phyloP scores from a whole-genome alignment of 1,140 invertebrate species.

The Drosophila mojavensis region DNA sequence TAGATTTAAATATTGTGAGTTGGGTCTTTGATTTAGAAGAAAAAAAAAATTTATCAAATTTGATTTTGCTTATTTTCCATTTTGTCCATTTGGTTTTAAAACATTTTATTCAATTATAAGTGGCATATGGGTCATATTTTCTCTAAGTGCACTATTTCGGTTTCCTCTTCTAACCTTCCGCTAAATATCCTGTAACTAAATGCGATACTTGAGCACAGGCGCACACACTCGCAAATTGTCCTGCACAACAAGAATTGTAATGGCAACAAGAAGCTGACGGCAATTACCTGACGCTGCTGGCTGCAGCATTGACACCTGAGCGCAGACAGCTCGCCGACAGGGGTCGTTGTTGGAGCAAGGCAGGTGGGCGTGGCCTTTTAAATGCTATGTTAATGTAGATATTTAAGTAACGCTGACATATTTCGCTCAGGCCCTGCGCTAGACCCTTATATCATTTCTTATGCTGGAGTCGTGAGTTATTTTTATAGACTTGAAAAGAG shows the following conservation, averaged over 20 bases:
- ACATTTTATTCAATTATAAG: no score
- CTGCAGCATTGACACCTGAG: conserved; percentile 60
- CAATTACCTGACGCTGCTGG: conserved; percentile 59
- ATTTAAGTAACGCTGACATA: conserved; percentile 51
- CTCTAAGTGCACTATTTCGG: conserved; percentile 7
- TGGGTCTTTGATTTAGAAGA: neutral
- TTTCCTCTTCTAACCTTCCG: conserved; percentile 21
- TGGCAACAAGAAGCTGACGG: conserved; percentile 45
- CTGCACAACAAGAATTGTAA: conserved; percentile 45
- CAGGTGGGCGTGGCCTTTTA: conserved; percentile 3
- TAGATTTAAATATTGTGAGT: no score
- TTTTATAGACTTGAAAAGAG: conserved; percentile 21
- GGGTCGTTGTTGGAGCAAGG: neutral
- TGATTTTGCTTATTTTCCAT: no score
- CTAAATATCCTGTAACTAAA: conserved; percentile 25
- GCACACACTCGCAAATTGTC: conserved; percentile 66
- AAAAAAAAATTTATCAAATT: no score
- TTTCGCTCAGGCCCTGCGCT: conserved; percentile 30
- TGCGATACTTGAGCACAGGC: conserved; percentile 43
- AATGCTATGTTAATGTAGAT: conserved; percentile 55
- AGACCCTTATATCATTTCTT: conserved; percentile 5
- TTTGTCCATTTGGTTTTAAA: no score
- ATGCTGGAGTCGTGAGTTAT: conserved; percentile 13
- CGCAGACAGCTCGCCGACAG: neutral
- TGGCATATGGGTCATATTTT: neutral